Percentiles rank a stretch among this genome's conserved stretches.
Evolutionary conservation across 1,140 invertebrate species (phyloP).

Genomic region (Drosophila albomicans): DNA sequence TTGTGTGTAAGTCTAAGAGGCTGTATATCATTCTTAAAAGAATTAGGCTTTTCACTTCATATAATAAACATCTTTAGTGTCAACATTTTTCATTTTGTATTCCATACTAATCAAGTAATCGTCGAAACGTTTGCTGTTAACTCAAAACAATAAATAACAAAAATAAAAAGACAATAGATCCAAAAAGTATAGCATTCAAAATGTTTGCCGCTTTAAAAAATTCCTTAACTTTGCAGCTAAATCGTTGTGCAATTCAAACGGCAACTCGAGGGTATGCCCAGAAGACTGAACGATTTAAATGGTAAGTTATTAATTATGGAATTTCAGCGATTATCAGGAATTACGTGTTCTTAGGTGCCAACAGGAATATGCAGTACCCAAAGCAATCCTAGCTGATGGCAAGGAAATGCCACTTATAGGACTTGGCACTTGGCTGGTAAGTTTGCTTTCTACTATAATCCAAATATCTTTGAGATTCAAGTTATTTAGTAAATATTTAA

Average conservation of each 20-base stretch:
- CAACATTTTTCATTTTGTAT: neutral
- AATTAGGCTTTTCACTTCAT: neutral
- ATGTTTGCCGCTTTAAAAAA: slow-evolving; percentile 5
- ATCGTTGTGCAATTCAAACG: neutral
- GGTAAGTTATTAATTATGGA: slow-evolving; percentile 32
- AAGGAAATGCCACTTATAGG: slow-evolving; percentile 56
- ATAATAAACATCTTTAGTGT: slow-evolving; percentile 9
- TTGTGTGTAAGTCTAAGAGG: slow-evolving; percentile 9
- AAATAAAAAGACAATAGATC: neutral
- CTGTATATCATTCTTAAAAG: neutral
- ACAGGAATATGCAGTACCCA: slow-evolving; percentile 28
- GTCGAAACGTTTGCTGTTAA: neutral
- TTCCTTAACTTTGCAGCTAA: neutral
- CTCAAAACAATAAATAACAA: neutral
- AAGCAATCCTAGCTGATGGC: slow-evolving; percentile 35
- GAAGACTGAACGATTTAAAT: slow-evolving; percentile 24
- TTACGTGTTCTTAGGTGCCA: slow-evolving; percentile 20
- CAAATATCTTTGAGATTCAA: slow-evolving; percentile 8
- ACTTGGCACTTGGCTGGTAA: slow-evolving; percentile 61
- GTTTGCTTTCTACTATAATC: slow-evolving; percentile 10
- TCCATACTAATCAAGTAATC: slow-evolving; percentile 10
- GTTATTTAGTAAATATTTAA: neutral
- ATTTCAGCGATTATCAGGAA: neutral
- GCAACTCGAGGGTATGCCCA: slow-evolving; percentile 1
- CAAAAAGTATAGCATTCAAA: neutral